Evolutionary conservation across 2,797 vertebrate genomes (phyloP).

Genomic region (Mus spretus): DNA sequence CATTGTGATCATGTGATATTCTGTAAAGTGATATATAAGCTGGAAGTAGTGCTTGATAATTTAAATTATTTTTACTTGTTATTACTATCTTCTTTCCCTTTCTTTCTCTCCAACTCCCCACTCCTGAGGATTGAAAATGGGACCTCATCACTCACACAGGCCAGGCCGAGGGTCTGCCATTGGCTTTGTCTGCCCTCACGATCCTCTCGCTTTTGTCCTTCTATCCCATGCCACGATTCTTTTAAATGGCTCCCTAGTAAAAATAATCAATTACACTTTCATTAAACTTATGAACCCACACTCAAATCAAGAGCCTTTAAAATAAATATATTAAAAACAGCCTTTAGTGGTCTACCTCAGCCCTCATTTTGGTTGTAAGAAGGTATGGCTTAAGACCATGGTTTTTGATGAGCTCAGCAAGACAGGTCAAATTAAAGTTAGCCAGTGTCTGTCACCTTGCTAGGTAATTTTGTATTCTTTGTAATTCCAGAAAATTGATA

Average conservation of each 20-base stretch:
- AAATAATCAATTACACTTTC: conserved; percentile 71
- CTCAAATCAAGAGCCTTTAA: conserved; percentile 58
- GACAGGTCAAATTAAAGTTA: conserved; percentile 70
- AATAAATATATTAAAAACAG: background rate
- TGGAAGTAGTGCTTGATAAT: background rate
- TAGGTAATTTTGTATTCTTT: conserved; percentile 59
- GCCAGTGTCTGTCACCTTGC: conserved; percentile 48
- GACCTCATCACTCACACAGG: background rate
- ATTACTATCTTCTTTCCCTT: conserved; percentile 50
- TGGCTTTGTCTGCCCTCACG: background rate
- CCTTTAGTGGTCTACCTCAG: conserved; percentile 33
- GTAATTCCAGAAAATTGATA: conserved; percentile 64
- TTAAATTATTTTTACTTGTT: conserved; percentile 52
- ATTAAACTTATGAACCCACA: conserved; percentile 76
- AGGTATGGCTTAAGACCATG: conserved; percentile 28
- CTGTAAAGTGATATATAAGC: background rate
- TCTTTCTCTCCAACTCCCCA: background rate
- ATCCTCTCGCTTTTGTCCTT: conserved; percentile 56
- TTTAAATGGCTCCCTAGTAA: conserved; percentile 42
- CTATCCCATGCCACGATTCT: background rate
- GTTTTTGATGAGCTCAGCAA: conserved; percentile 61
- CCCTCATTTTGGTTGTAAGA: conserved; percentile 36
- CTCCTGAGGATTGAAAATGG: background rate
- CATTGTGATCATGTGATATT: background rate
- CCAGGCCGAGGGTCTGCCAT: background rate